Evolutionary conservation across 1,140 invertebrate genomes (phyloP), one percentile per base, ranked within the genome.

Genomic region (Drosophila watanabei): DNA sequence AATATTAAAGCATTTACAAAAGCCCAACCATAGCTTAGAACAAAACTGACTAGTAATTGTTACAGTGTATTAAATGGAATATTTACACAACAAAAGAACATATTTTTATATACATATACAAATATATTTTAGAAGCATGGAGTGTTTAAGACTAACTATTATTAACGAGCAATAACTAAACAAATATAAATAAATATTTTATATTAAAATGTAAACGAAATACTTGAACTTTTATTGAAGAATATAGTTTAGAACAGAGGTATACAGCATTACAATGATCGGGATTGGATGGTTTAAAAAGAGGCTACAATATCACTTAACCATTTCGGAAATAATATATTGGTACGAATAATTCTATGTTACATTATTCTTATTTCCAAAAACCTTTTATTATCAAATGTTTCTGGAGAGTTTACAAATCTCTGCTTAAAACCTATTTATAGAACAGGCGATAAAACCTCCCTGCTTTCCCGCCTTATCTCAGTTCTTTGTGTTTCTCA

Each of bases 41-140:
- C 33, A 49, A 37, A 68, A 48, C 62, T 46, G 64, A 78, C 64
- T 78, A 69, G 73, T 57, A 68, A 77, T 78, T 78, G 73, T 77
- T 78, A 77, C n/a, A 77, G 62, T 78, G 73, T 78, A 77, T 78
- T 6, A 35, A 52, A 30, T n/a, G 28, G 4, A 24, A 4, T 16
- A 43, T 54, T 60, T 78, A 76, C 62, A 76, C 72, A 60, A 60
- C 59, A 41, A 51, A 43, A 60, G 61, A 18, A 46, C n/a, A 76
- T 76, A 77, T 77, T 77, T 76, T 63, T 77, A 39, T 75, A 65
- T 75, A 57, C 54, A 59, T 14, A 58, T 60, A 20, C 8, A 59
- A 5, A 57, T 60, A 43, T 24, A 43, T 41, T 35, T 33, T 68
- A 76, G 66, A 68, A 20, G 64, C 32, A 75, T 58, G 20, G 33